Evolutionary conservation across 2,888 invertebrate genomes (phyloP).

Genomic region (Nomada ruficornis): DNA sequence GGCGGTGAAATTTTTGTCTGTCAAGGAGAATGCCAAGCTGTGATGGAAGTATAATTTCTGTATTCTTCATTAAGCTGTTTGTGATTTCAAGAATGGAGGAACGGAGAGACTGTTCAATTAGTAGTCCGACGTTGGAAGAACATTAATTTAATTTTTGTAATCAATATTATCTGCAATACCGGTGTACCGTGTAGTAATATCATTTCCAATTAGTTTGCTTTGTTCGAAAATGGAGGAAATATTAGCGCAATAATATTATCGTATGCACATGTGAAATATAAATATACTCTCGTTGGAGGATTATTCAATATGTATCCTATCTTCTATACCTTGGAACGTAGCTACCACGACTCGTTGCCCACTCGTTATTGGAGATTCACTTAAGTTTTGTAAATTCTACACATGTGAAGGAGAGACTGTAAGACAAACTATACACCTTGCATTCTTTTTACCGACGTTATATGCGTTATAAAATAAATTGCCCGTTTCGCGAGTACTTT

Average conservation of each 20-base stretch:
- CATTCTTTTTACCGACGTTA: too few relatives aligned
- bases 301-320: background rate
- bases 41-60: background rate
- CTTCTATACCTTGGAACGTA: background rate
- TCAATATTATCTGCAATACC: background rate
- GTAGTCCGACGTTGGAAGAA: background rate
- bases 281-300: background rate
- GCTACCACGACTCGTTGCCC: constrained; percentile 58
- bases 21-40: too few relatives aligned
- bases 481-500: too few relatives aligned
- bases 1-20: too few relatives aligned
- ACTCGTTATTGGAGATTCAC: constrained; percentile 37
- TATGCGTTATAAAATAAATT: too few relatives aligned
- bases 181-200: background rate
- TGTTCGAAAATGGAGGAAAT: background rate
- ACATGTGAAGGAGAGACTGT: constrained; percentile 30
- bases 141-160: background rate
- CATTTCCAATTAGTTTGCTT: background rate
- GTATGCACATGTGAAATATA: background rate
- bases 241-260: constrained; percentile 1
- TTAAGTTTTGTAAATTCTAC: constrained; percentile 12
- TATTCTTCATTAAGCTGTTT: background rate
- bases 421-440: background rate
- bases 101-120: background rate
- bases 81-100: background rate